phyloP scores from a whole-genome alignment of 2,113 vertebrate genomes.

The Mustela nigripes region DNA sequence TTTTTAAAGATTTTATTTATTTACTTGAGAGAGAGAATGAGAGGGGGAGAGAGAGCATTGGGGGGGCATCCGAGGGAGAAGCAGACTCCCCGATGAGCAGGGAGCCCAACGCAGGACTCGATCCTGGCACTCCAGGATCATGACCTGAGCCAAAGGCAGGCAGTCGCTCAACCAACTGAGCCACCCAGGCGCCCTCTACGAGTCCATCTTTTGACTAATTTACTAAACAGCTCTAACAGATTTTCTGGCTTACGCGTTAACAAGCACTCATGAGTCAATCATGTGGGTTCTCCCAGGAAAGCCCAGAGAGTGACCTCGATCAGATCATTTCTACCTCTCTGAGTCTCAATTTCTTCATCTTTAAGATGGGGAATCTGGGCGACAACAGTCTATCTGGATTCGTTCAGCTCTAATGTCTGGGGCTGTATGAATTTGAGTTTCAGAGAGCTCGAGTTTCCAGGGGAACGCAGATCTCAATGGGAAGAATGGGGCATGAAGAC shows the following conservation, averaged over 20 bases:
- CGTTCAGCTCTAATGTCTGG: background rate
- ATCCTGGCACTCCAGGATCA: too few relatives aligned
- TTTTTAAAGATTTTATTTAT: too few relatives aligned
- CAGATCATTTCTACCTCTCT: background rate
- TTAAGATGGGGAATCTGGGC: background rate
- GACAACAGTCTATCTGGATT: background rate
- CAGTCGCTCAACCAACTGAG: too few relatives aligned
- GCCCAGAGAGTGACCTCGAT: background rate
- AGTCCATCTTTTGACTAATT: background rate
- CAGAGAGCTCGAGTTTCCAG: background rate
- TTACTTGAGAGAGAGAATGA: too few relatives aligned
- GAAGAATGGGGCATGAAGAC: background rate
- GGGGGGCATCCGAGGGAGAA: too few relatives aligned
- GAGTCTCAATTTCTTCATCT: background rate
- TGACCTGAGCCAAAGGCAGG: too few relatives aligned
- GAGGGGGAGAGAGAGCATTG: too few relatives aligned
- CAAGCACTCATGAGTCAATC: background rate
- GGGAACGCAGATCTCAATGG: background rate
- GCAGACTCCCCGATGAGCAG: too few relatives aligned
- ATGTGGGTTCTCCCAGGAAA: background rate
- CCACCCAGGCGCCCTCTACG: background rate
- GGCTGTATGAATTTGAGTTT: background rate
- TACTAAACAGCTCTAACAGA: background rate
- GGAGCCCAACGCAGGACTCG: too few relatives aligned
- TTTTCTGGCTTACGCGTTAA: background rate